A percentile compares a stretch with the other conserved stretches of the same genome.
Conservation (phyloP, 1,140 invertebrate species). For the Tribolium madens region DNA sequence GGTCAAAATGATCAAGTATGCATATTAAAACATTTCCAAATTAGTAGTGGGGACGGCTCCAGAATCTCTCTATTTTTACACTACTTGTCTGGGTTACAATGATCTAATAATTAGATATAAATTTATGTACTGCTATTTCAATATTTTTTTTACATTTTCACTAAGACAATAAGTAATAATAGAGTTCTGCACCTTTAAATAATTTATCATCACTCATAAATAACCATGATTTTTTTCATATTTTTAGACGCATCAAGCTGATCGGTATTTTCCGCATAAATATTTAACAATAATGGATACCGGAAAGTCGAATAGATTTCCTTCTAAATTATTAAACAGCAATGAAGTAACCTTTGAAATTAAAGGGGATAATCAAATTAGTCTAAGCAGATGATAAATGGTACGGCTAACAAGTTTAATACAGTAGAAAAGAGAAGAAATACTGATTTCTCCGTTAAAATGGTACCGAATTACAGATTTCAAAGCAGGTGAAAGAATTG, state of each 20-base stretch:
- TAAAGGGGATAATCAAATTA: constrained; percentile 8
- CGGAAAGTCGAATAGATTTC: constrained; percentile 5
- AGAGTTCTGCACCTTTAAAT: not conserved
- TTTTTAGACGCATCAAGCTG: not conserved
- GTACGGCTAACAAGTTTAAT: not conserved
- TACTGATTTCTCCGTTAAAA: not conserved
- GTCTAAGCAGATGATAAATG: constrained; percentile 8
- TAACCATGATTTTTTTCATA: not conserved
- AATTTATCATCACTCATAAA: not conserved
- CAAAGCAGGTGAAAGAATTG: not conserved
- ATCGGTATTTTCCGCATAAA: constrained; percentile 13
- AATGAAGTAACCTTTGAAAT: not conserved
- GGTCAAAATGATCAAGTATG: no score
- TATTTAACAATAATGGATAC: constrained; percentile 7
- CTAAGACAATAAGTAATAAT: not conserved
- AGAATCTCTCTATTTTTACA: no score
- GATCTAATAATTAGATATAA: no score
- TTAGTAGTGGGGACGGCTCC: no score
- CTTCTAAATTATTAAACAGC: constrained; percentile 17
- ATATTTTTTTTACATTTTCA: no score
- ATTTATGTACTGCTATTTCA: not conserved
- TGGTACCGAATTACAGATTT: not conserved
- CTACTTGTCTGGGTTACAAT: no score
- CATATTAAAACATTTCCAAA: no score
- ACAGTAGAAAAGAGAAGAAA: not conserved